phyloP scores from a whole-genome alignment of 2,797 vertebrate genomes.

The Gila robusta region DNA sequence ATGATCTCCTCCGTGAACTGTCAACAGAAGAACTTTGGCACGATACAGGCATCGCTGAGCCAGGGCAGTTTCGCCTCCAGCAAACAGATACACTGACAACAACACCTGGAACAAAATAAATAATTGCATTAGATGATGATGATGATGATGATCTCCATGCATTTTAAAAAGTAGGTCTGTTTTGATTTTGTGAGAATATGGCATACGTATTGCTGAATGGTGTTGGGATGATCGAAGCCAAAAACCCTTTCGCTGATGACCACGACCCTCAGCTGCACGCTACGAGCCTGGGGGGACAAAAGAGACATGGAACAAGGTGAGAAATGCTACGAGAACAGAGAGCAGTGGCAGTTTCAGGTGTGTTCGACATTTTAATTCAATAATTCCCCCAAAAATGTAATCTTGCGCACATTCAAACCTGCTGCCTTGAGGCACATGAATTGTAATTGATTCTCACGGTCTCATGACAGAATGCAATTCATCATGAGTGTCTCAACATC shows the following conservation, averaged over 20 bases:
- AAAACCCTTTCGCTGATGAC: slow-evolving; percentile 84
- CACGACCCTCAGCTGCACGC: slow-evolving; percentile 82
- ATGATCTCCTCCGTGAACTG: slow-evolving; percentile 84
- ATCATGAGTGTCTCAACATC: background rate
- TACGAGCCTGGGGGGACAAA: slow-evolving; percentile 77
- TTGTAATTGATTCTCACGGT: background rate
- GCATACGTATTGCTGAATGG: slow-evolving; percentile 87
- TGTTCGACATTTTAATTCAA: background rate
- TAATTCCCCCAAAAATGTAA: background rate
- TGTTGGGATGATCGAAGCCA: slow-evolving; percentile 84
- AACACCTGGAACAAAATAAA: slow-evolving; percentile 70
- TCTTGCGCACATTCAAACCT: background rate
- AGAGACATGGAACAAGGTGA: background rate
- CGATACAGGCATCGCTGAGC: slow-evolving; percentile 84
- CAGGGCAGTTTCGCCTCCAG: slow-evolving; percentile 80
- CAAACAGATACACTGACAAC: slow-evolving; percentile 80
- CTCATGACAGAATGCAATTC: background rate
- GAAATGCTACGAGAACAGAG: background rate
- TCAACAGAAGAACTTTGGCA: slow-evolving; percentile 80
- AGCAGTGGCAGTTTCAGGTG: background rate
- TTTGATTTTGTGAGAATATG: background rate
- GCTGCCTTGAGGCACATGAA: background rate
- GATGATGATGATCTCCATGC: background rate
- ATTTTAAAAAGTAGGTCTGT: background rate
- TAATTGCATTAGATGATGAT: background rate